Percentiles rank a stretch among this genome's conserved stretches.
Conservation (phyloP, 2,888 invertebrate genomes). For the Sphecodes monilicornis region DNA sequence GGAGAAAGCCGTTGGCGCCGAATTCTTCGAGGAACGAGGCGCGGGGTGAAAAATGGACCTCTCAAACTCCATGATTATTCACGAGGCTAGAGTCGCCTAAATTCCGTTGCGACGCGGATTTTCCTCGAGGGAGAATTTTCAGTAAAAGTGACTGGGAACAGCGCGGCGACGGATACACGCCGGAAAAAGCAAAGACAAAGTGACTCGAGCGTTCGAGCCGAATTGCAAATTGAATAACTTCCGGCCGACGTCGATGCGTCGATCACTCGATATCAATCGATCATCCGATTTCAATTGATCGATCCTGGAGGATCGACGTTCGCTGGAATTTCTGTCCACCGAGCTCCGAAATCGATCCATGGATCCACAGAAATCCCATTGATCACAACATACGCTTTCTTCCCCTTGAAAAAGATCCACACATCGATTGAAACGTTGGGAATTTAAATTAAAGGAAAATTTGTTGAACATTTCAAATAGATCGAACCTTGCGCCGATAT, state of each 20-base stretch:
- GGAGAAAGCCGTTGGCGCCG: slow-evolving; percentile 5
- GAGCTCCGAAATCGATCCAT: neutral
- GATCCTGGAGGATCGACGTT: neutral
- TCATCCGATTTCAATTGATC: too few relatives aligned
- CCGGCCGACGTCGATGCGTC: too few relatives aligned
- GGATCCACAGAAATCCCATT: neutral
- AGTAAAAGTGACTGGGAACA: neutral
- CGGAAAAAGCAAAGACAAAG: slow-evolving; percentile 20
- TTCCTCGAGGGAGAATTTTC: slow-evolving; percentile 5
- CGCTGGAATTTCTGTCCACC: neutral
- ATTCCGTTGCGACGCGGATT: slow-evolving; percentile 22
- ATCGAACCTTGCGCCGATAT: too few relatives aligned
- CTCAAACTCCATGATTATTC: slow-evolving; percentile 51
- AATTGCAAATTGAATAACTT: slow-evolving; percentile 45
- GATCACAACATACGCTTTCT: too few relatives aligned
- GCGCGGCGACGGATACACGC: neutral
- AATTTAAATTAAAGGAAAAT: too few relatives aligned
- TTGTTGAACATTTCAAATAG: too few relatives aligned
- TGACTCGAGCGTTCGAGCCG: slow-evolving; percentile 12
- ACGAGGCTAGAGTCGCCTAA: slow-evolving; percentile 20
- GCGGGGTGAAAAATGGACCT: slow-evolving; percentile 35
- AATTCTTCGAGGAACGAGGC: slow-evolving; percentile 21
- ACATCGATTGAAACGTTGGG: too few relatives aligned
- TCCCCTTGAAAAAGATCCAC: too few relatives aligned
- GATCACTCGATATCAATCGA: too few relatives aligned